Conservation (phyloP, 2,888 invertebrate species). For the Dendrolimus pini region DNA sequence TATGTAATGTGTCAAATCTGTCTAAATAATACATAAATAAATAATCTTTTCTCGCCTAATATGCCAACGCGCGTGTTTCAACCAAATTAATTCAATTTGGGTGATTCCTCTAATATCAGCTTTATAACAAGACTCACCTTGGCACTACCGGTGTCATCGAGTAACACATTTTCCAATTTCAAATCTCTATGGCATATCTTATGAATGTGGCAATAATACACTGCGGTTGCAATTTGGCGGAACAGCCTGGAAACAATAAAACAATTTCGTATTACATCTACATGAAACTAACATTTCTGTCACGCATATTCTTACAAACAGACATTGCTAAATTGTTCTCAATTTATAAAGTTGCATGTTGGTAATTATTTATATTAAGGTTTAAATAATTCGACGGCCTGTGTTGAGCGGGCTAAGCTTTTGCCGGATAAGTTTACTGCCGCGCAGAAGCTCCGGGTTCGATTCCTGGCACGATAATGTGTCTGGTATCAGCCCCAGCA, state of each 20-base stretch:
- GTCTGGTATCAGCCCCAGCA: too few species aligned
- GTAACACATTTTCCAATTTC: constrained; percentile 95
- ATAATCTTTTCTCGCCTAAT: too few species aligned
- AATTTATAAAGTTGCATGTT: too few species aligned
- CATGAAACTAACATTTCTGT: not conserved
- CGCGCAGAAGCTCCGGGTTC: too few species aligned
- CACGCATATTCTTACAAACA: not conserved
- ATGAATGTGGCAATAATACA: constrained; percentile 98
- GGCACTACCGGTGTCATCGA: constrained; percentile 95
- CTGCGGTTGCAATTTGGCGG: constrained; percentile 96
- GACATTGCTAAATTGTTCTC: not conserved
- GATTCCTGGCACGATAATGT: too few species aligned
- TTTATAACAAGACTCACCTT: constrained; percentile 78
- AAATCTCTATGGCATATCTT: constrained; percentile 98
- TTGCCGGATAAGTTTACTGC: too few species aligned
- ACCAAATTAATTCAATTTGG: not conserved
- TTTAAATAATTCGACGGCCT: too few species aligned
- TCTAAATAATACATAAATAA: too few species aligned
- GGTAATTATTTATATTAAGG: too few species aligned
- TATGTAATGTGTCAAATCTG: too few species aligned
- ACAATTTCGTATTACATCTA: not conserved
- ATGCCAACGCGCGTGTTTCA: not conserved
- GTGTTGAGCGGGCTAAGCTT: too few species aligned
- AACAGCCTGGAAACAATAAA: constrained; percentile 81
- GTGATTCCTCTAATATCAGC: not conserved